Evolutionary conservation across 2,113 vertebrate genomes (phyloP), one percentile per base, ranked within the genome.

Genomic region (Xenopus borealis): DNA sequence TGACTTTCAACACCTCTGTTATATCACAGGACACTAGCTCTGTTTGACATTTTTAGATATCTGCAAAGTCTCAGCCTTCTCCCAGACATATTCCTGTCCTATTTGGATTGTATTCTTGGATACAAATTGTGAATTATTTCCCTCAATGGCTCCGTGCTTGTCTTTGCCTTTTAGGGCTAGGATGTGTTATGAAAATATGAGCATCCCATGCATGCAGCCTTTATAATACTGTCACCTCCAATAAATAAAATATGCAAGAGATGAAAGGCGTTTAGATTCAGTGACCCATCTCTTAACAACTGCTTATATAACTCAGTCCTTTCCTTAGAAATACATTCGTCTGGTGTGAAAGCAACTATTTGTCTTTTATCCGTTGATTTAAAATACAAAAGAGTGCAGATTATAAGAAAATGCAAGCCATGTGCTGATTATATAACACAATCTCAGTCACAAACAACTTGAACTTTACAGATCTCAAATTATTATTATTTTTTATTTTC

Each of bases 41-140:
- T 63, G 58, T 74, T 73, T 74, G 72, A 74, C 72, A 61, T 74
- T 74, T 59, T 16, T 14, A 73, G 72, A 5, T 74, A 55, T 67
- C 55, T 74, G 72, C 64, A 58, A 59, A 20, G 53, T 33, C 30
- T 67, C 40, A 67, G 50, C 19, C 7, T 40, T 67, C 64, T 40
- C 64, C 8, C 19, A 47, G 30, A 66, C 64, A 52, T 74, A 50
- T 30, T 67, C 30, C 30, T 47, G 66, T 67, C 33, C 72, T 67
- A 52, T 73, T 74, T 74, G 72, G 53, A 57, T 40, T 46, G 18
- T 47, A 40, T 59, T 74, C 20, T 14, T 66, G 72, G 50, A 66
- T n/a, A 40, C 27, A 27, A n/a, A 57, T 30, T 27, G 6, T 59
- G 19, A 47, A 66, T 55, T 20, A 18, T 58, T 47, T 66, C 65